Conservation (phyloP, 2,797 vertebrate species). For the Tragopan temminckii region DNA sequence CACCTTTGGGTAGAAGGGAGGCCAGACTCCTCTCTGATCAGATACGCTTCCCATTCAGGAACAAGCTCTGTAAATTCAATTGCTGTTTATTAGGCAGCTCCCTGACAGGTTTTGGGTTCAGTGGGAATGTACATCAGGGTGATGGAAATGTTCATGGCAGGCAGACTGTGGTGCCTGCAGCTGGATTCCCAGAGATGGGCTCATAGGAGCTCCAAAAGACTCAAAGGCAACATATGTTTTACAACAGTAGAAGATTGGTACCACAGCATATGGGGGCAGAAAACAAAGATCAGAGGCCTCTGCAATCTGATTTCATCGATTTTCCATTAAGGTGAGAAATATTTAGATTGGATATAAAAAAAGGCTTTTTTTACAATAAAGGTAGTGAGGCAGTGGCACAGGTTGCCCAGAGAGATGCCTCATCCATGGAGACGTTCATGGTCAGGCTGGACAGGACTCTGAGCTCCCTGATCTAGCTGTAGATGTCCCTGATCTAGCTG, state of each 20-base stretch:
- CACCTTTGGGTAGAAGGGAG: neutral
- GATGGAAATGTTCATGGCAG: neutral
- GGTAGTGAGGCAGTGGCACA: too few species aligned
- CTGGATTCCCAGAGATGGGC: neutral
- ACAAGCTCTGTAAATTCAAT: neutral
- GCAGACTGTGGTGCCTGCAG: neutral
- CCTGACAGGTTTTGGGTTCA: neutral
- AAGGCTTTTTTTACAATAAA: too few species aligned
- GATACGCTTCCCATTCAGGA: neutral
- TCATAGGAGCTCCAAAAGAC: neutral
- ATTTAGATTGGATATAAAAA: neutral
- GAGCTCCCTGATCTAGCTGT: too few species aligned
- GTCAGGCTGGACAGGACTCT: too few species aligned
- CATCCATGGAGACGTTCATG: too few species aligned
- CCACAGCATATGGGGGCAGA: neutral
- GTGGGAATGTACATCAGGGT: neutral
- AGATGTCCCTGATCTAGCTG: too few species aligned
- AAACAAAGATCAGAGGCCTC: neutral
- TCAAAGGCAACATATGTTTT: neutral
- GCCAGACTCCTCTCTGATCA: neutral
- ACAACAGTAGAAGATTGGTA: accelerated
- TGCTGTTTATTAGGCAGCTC: neutral
- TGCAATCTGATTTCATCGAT: neutral
- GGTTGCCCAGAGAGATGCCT: too few species aligned
- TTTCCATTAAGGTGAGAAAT: neutral